phyloP scores from a whole-genome alignment of 2,113 vertebrate genomes.

The Cebus imitator region DNA sequence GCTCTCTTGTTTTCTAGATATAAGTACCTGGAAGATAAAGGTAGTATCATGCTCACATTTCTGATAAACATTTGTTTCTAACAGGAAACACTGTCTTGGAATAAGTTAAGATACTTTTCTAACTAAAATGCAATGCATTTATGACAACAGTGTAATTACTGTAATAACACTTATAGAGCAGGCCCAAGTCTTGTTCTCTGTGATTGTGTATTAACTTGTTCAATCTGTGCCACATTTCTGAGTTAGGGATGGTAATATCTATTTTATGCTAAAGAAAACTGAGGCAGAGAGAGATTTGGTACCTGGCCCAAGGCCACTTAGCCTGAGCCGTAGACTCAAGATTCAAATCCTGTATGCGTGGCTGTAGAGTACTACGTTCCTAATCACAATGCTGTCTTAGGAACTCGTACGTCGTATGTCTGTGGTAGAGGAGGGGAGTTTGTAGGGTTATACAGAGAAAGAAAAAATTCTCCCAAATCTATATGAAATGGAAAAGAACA shows the following conservation, averaged over 20 bases:
- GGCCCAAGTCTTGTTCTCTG: not conserved
- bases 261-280: not conserved
- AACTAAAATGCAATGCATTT: not conserved
- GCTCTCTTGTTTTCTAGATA: not conserved
- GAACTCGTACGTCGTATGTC: not conserved
- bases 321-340: not conserved
- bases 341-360: not conserved
- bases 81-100: not conserved
- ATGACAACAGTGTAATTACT: not conserved
- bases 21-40: not conserved
- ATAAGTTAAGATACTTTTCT: not conserved
- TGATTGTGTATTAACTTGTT: not conserved
- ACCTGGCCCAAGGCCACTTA: not conserved
- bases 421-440: not conserved
- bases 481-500: not conserved
- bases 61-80: constrained; percentile 32
- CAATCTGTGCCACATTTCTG: not conserved
- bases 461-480: not conserved
- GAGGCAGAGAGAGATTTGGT: not conserved
- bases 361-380: not conserved
- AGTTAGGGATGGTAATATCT: not conserved
- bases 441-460: not conserved
- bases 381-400: not conserved
- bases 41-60: not conserved
- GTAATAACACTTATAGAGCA: not conserved